Conservation (phyloP, 1,140 invertebrate genomes). For the Caenorhabditis remanei region DNA sequence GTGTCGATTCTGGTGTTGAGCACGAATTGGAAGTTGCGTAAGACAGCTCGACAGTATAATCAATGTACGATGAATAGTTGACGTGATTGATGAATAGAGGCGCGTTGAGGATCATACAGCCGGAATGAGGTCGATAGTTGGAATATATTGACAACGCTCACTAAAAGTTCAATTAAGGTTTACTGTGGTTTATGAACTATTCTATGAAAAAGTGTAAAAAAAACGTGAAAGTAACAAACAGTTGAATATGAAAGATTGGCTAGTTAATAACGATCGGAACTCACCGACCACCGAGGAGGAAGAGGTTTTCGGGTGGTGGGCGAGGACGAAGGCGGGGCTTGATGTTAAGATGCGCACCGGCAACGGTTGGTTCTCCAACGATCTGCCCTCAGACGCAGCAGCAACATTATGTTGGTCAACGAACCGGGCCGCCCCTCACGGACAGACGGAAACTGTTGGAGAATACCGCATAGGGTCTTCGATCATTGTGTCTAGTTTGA, state of each 20-base stretch:
- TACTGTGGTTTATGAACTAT: neutral
- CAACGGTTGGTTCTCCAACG: conserved; percentile 27
- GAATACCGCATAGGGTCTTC: neutral
- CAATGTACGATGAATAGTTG: neutral
- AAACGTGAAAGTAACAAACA: neutral
- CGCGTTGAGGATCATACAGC: conserved; percentile 48
- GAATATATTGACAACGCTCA: neutral
- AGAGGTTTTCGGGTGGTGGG: conserved; percentile 46
- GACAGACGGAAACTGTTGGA: conserved; percentile 4
- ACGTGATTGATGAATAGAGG: conserved; percentile 1
- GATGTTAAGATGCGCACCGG: conserved; percentile 22
- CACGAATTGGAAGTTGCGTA: conserved; percentile 24
- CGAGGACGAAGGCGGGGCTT: conserved; percentile 4
- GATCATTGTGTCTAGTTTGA: conserved; percentile 14
- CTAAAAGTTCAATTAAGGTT: neutral
- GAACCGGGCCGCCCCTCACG: conserved; percentile 20
- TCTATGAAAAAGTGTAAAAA: neutral
- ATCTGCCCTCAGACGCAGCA: conserved; percentile 21
- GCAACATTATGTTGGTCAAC: conserved; percentile 27
- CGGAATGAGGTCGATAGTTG: neutral
- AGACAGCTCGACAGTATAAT: conserved; percentile 30
- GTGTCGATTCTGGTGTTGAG: conserved; percentile 4
- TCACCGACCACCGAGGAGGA: conserved; percentile 46
- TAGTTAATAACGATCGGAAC: conserved; percentile 36
- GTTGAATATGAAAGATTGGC: neutral